Conservation (phyloP, 1,140 invertebrate genomes). For the Ceratoteleas bidentatus region DNA sequence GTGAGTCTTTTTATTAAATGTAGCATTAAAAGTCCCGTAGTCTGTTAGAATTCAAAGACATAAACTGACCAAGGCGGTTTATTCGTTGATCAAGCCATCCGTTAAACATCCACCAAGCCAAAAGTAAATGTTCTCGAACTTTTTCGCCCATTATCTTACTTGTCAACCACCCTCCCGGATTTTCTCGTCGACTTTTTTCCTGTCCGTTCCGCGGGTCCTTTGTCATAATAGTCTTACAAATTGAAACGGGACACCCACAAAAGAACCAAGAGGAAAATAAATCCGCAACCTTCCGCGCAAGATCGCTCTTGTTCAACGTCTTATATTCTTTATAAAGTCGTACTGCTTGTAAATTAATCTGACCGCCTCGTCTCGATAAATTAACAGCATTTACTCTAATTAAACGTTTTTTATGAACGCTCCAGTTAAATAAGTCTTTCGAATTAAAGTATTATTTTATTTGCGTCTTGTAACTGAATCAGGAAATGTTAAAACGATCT, state of each 20-base stretch:
- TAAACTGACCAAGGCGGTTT: no score
- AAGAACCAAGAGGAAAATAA: constrained; percentile 11
- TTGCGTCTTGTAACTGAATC: no score
- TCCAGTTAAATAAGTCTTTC: no score
- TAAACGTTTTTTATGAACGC: no score
- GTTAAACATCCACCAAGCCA: no score
- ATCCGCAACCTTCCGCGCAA: background rate
- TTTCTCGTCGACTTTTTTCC: background rate
- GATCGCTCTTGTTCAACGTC: constrained; percentile 6
- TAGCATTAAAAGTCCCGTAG: no score
- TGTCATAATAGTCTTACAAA: constrained; percentile 27
- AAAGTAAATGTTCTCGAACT: background rate
- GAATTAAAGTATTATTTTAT: no score
- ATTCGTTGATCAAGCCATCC: no score
- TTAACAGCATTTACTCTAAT: no score
- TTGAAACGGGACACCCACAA: constrained; percentile 18
- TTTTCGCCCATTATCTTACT: background rate
- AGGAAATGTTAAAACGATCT: no score
- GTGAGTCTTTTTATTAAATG: no score
- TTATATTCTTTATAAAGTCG: background rate
- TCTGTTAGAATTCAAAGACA: no score
- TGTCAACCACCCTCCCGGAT: background rate
- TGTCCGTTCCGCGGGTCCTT: background rate
- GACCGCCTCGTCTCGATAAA: background rate
- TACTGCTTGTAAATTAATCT: constrained; percentile 7